Percentiles rank a stretch among this genome's conserved stretches.
Conservation (phyloP, 2,113 vertebrate species). For the Excalfactoria chinensis region DNA sequence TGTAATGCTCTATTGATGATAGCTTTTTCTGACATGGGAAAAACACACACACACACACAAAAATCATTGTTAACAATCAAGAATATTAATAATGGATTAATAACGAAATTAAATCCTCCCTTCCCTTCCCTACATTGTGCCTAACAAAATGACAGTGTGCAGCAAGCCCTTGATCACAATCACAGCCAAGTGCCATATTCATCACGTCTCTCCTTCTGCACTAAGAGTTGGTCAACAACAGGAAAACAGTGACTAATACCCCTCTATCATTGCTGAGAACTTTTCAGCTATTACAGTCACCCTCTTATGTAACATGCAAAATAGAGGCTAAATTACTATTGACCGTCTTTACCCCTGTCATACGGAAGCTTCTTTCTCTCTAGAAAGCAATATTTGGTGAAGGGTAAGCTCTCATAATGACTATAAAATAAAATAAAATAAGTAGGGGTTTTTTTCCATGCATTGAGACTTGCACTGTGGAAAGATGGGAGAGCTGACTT, state of each 20-base stretch:
- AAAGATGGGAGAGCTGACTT: slow-evolving; percentile 1
- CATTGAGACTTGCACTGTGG: background rate
- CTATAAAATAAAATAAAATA: background rate
- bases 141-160: slow-evolving; percentile 31
- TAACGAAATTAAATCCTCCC: background rate
- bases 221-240: background rate
- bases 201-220: background rate
- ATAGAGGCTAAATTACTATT: background rate
- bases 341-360: background rate
- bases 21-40: background rate
- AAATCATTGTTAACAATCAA: background rate
- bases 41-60: background rate
- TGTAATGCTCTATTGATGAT: background rate
- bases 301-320: background rate
- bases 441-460: background rate
- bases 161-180: background rate
- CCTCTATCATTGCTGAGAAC: background rate
- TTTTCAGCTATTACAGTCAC: background rate
- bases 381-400: background rate
- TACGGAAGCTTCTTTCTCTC: background rate
- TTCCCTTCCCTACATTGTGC: background rate
- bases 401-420: background rate
- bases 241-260: background rate
- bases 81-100: background rate
- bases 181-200: background rate